Evolutionary conservation across 2,797 vertebrate genomes (phyloP), one percentile per base, ranked within the genome.

Genomic region (Spinus pinus): DNA sequence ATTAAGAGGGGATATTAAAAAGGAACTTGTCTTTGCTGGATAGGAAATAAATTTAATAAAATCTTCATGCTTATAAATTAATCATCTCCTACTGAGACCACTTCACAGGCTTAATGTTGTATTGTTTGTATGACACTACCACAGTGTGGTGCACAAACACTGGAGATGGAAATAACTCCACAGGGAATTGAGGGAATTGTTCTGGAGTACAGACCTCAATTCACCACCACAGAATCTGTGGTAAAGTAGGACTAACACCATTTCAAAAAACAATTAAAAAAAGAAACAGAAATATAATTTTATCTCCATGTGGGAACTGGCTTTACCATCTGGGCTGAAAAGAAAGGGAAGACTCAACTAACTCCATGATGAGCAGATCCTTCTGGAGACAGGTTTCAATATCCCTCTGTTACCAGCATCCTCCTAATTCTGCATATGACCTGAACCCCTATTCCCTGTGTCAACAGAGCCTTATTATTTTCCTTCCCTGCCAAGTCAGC

Each of bases 131-230:
- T 1, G 56, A 65, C 61, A 72, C 46, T 47, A 89, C 88, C 81
- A 89, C 53, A 64, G 78, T 56, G 88, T 87, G 88, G 75, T 91
- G 79, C 87, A 87, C 83, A 86, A 93, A 74, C 57, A 78, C 30
- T 58, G 75, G 51, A 65, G 31, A 89, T 54, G 25, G 80, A 74
- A 91, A 53, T 24, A 23, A 35, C 47, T 71, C 65, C 25, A 35
- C 9, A 58, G 46, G 61, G 58, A 54, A 71, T 41, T 79, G 37
- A 42, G 50, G 35, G 30, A 80, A 47, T 44, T 89, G 6, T 69
- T 95, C 44, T 77, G 79, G 64, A 82, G 51, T 30, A 24, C 9
- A 47, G 53, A 80, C 16, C 18, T 85, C 42, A 31, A 16, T 70
- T 66, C 19, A 50, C 8, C 31, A 57, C n/a, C 12, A 35, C 33